A percentile compares a stretch with the other conserved stretches of the same genome.
phyloP scores from a whole-genome alignment of 1,140 invertebrate species.

The Drosophila varians region DNA sequence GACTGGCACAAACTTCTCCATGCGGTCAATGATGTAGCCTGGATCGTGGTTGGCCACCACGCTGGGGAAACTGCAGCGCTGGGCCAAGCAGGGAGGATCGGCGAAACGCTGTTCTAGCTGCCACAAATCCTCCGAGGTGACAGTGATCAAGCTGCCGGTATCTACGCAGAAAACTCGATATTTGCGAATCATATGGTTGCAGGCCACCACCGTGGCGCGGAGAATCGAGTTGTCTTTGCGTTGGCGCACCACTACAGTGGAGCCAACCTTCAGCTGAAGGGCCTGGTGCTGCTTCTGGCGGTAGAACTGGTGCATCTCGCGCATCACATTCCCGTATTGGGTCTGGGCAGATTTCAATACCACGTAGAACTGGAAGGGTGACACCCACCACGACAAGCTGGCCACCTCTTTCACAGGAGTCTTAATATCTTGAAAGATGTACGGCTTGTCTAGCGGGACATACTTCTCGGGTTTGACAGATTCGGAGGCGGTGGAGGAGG shows the following conservation, averaged over 20 bases:
- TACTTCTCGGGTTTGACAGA: conserved; percentile 72
- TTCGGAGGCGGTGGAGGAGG: conserved; percentile 20
- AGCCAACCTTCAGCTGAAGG: conserved; percentile 84
- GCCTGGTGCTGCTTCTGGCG: conserved; percentile 84
- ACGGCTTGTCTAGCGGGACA: conserved; percentile 78
- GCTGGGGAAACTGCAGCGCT: conserved; percentile 87
- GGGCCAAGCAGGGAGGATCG: conserved; percentile 88
- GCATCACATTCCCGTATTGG: conserved; percentile 88
- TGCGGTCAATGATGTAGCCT: conserved; percentile 85
- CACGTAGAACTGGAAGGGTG: conserved; percentile 88
- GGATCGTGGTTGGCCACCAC: conserved; percentile 85
- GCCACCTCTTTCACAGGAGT: conserved; percentile 82
- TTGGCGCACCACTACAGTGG: conserved; percentile 88
- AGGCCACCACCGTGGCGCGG: conserved; percentile 86
- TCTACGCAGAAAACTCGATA: conserved; percentile 89
- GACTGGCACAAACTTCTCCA: conserved; percentile 84
- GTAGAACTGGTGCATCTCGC: conserved; percentile 88
- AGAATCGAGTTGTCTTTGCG: conserved; percentile 88
- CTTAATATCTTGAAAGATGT: conserved; percentile 67
- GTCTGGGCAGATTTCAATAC: conserved; percentile 85
- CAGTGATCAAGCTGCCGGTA: conserved; percentile 88
- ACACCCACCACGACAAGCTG: conserved; percentile 87
- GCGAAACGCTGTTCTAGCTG: conserved; percentile 87
- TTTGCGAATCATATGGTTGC: conserved; percentile 84
- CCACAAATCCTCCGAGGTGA: conserved; percentile 87